Evolutionary conservation across 2,888 invertebrate species (phyloP).

Genomic region (Hypselothyrea guttata): DNA sequence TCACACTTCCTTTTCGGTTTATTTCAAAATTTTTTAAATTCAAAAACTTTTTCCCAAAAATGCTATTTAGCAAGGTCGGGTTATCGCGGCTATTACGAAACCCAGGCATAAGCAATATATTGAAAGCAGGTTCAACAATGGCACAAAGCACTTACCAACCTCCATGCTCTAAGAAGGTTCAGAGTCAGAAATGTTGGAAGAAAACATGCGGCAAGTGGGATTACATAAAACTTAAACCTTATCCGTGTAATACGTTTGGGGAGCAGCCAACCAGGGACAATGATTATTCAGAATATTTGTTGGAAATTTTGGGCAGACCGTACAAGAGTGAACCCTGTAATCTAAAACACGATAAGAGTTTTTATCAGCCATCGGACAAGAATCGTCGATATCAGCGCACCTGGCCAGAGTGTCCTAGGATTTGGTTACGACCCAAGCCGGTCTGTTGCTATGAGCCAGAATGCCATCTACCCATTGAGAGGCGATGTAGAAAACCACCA

Average conservation of each 20-base stretch:
- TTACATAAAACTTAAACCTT: no score
- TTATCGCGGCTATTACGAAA: no score
- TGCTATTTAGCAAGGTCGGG: background rate
- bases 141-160: no score
- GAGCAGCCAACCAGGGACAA: no score
- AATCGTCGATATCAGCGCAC: conserved; percentile 44
- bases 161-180: no score
- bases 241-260: accelerated
- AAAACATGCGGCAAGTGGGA: no score
- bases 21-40: background rate
- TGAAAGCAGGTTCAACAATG: accelerated
- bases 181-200: no score
- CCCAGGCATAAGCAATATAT: background rate
- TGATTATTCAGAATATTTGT: conserved; percentile 28
- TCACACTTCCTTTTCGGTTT: no score
- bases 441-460: conserved; percentile 46
- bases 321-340: conserved; percentile 4
- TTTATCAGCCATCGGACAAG: conserved; percentile 45
- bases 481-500: conserved; percentile 17
- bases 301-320: conserved; percentile 16
- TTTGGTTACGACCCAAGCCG: conserved; percentile 31
- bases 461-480: background rate
- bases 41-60: background rate
- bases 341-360: conserved; percentile 25
- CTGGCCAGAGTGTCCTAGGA: conserved; percentile 43